Evolutionary conservation across 1,140 invertebrate species (phyloP).

Genomic region (Meteorus sp.): DNA sequence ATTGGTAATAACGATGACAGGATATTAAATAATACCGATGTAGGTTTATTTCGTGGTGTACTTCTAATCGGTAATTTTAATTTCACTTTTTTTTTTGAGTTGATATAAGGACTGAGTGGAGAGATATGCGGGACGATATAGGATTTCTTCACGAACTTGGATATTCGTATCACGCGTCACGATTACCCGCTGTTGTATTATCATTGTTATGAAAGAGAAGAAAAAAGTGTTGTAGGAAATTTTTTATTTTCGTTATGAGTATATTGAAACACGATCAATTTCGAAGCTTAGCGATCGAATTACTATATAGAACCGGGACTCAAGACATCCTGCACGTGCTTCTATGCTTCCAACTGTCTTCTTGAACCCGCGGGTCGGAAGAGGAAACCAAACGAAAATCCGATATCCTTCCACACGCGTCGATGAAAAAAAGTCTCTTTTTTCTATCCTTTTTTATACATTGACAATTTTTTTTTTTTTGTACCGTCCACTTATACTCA

Average conservation of each 20-base stretch:
- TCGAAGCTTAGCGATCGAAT: conserved; percentile 13
- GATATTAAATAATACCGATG: neutral
- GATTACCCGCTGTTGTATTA: no score
- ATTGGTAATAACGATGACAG: neutral
- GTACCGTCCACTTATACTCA: neutral
- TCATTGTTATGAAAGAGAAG: no score
- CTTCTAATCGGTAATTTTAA: no score
- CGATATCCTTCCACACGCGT: conserved; percentile 11
- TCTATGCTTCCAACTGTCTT: neutral
- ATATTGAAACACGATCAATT: conserved; percentile 15
- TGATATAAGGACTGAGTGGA: neutral
- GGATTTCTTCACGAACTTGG: neutral
- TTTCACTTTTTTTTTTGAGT: no score
- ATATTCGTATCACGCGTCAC: no score
- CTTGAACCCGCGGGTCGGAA: neutral
- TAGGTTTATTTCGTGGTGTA: no score
- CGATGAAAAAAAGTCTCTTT: conserved; percentile 1
- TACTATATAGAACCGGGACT: conserved; percentile 10
- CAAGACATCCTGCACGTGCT: conserved; percentile 12
- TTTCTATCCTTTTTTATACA: no score
- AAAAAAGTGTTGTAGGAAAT: no score
- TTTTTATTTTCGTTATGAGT: no score
- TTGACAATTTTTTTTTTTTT: conserved; percentile 3
- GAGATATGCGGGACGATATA: neutral
- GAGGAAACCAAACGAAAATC: conserved; percentile 20